phyloP scores from a whole-genome alignment of 92 coral and sea anemone genomes.

The Phenganax marumi region DNA sequence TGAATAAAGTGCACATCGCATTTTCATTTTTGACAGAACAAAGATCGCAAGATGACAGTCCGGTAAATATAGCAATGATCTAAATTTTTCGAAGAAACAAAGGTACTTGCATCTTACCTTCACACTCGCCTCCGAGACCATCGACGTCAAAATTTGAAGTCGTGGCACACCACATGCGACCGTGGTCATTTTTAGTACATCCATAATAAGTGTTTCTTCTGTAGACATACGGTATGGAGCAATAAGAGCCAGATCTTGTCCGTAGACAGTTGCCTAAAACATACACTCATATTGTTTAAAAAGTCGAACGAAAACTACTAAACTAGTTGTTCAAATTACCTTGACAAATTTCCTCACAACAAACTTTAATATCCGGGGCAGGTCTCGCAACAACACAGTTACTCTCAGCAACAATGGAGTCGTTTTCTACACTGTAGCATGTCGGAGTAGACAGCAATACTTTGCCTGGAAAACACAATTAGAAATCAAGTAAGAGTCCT shows the following conservation, averaged over 20 bases:
- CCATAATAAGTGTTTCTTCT: slow-evolving; percentile 17
- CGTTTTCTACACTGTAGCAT: slow-evolving; percentile 24
- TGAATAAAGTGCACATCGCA: not conserved
- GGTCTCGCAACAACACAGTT: not conserved
- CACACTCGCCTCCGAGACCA: slow-evolving; percentile 19
- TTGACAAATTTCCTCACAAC: slow-evolving; percentile 35
- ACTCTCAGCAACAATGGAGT: not conserved
- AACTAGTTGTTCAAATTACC: not conserved
- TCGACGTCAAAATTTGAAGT: slow-evolving; percentile 38
- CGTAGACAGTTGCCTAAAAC: slow-evolving; percentile 12
- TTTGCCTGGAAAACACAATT: not conserved
- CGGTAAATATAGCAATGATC: too few species aligned
- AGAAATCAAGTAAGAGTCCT: not conserved
- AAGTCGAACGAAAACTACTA: not conserved
- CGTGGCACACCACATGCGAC: slow-evolving; percentile 41
- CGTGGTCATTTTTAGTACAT: slow-evolving; percentile 2
- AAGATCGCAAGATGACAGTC: not conserved
- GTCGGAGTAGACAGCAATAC: slow-evolving; percentile 19
- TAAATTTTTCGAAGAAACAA: too few species aligned
- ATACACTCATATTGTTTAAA: not conserved
- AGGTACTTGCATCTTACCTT: slow-evolving; percentile 13
- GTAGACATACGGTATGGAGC: slow-evolving; percentile 45
- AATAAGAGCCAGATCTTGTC: slow-evolving; percentile 30
- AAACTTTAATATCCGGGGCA: slow-evolving; percentile 21
- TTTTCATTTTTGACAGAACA: not conserved